A percentile compares a stretch with the other conserved stretches of the same genome.
Evolutionary conservation across 2,113 vertebrate species (phyloP).

Genomic region (Tangachromis dhanisi): DNA sequence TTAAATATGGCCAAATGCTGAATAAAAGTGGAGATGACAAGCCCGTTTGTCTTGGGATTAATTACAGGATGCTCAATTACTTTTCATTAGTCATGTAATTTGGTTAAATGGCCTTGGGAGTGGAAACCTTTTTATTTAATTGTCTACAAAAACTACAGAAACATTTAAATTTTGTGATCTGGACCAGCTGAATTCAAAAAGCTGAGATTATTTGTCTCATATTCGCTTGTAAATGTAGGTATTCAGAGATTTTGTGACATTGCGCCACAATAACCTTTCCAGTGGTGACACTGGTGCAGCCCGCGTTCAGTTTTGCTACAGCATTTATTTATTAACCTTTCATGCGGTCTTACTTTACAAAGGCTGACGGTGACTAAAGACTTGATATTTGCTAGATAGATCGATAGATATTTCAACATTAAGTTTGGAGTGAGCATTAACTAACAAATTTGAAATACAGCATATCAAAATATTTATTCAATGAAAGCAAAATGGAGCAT

Average conservation of each 20-base stretch:
- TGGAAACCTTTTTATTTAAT: constrained; percentile 14
- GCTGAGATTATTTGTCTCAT: not conserved
- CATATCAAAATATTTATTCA: not conserved
- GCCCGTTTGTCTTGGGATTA: constrained; percentile 50
- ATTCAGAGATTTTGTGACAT: not conserved
- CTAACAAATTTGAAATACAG: not conserved
- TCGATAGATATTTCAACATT: not conserved
- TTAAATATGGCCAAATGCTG: constrained; percentile 35
- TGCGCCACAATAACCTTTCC: not conserved
- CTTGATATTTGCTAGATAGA: not conserved
- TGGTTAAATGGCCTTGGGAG: constrained; percentile 10
- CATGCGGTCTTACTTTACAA: not conserved
- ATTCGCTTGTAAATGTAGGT: not conserved
- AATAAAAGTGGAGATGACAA: constrained; percentile 9
- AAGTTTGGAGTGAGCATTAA: not conserved
- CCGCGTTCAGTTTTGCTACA: not conserved
- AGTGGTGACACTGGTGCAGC: not conserved
- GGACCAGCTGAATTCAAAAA: not conserved
- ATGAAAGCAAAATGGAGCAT: not conserved
- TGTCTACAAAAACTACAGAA: not conserved
- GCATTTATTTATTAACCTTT: not conserved
- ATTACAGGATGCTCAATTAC: constrained; percentile 50
- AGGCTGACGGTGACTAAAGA: not conserved
- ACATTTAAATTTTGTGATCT: not conserved
- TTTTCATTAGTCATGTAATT: constrained; percentile 54